Evolutionary conservation across 2,888 invertebrate genomes (phyloP).

Genomic region (Erebia epiphron): DNA sequence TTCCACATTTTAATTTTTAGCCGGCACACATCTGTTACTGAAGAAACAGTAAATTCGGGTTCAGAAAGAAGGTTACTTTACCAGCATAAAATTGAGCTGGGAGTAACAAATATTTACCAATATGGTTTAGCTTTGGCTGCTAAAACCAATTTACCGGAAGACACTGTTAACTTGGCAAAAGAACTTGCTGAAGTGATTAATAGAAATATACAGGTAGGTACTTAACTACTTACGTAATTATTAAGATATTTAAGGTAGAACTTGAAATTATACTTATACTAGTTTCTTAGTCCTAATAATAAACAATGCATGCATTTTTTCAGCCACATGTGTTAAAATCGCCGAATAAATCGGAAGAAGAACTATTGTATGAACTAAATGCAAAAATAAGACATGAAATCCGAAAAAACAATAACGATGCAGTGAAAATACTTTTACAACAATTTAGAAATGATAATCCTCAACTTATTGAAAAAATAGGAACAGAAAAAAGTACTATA

Average conservation of each 20-base stretch:
- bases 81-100: constrained; percentile 84
- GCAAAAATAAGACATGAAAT: constrained; percentile 59
- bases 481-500: constrained; percentile 42
- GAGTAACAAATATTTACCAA: constrained; percentile 82
- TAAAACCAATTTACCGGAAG: constrained; percentile 83
- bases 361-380: constrained; percentile 62
- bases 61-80: constrained; percentile 78
- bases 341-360: constrained; percentile 39
- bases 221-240: not conserved
- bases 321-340: constrained; percentile 57
- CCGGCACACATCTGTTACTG: constrained; percentile 67
- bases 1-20: constrained; percentile 47
- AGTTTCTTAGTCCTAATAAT: not conserved
- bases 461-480: constrained; percentile 54
- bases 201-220: constrained; percentile 58
- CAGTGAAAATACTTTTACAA: constrained; percentile 49
- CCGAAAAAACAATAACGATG: constrained; percentile 51
- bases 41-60: constrained; percentile 52
- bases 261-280: not conserved
- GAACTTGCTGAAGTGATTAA: constrained; percentile 70
- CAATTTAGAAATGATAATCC: constrained; percentile 63
- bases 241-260: not conserved
- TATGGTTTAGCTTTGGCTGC: constrained; percentile 87
- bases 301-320: constrained; percentile 22
- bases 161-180: constrained; percentile 79